Evolutionary conservation across 2,888 invertebrate genomes (phyloP).

Genomic region (Idaea biselata): DNA sequence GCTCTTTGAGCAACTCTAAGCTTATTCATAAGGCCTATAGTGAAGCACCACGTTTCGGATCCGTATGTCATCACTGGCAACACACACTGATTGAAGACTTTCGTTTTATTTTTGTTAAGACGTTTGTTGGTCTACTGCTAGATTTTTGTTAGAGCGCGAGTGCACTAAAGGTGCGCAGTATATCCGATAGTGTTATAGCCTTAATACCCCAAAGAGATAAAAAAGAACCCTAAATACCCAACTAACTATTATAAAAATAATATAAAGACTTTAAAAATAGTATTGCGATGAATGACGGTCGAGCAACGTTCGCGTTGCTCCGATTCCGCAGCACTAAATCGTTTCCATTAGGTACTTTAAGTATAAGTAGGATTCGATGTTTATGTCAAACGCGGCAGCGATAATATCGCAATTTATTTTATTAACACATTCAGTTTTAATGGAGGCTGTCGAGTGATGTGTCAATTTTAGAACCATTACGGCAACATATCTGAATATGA

Average conservation of each 20-base stretch:
- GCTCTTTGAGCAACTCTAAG: too few relatives aligned
- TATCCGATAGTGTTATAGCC: too few relatives aligned
- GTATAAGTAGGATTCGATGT: constrained; percentile 78
- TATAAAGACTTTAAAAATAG: background rate
- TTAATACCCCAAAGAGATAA: too few relatives aligned
- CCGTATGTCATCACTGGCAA: too few relatives aligned
- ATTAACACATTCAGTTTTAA: constrained; percentile 67
- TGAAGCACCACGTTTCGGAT: too few relatives aligned
- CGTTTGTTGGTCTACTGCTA: too few relatives aligned
- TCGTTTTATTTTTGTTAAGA: too few relatives aligned
- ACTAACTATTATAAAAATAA: background rate
- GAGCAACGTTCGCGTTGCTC: constrained; percentile 19
- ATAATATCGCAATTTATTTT: constrained; percentile 76
- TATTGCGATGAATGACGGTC: constrained; percentile 18
- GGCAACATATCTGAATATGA: constrained; percentile 1
- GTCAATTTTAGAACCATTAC: constrained; percentile 19
- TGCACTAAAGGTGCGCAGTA: too few relatives aligned
- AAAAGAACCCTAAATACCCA: background rate
- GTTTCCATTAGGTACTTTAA: constrained; percentile 66
- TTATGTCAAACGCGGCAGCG: constrained; percentile 71
- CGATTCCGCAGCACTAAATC: constrained; percentile 69
- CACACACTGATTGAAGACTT: too few relatives aligned
- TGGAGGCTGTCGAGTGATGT: constrained; percentile 46
- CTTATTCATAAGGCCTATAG: too few relatives aligned
- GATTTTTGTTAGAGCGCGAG: too few relatives aligned